Conservation (phyloP, 2,797 vertebrate species). For the Taeniopygia guttata region DNA sequence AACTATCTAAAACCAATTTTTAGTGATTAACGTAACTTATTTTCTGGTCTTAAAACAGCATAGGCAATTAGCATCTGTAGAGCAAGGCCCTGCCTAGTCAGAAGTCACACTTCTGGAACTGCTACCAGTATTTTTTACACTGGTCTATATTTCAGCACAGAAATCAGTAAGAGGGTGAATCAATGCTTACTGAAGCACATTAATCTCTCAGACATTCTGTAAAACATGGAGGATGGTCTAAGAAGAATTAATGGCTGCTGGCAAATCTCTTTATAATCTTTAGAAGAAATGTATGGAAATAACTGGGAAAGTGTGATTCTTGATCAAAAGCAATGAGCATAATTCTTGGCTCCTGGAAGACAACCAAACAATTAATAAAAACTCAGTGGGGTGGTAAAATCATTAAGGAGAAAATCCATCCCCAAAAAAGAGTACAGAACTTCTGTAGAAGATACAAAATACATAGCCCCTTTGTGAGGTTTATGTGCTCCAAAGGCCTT, state of each 20-base stretch:
- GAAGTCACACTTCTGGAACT: background rate
- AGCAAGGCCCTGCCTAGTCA: background rate
- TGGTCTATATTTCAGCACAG: background rate
- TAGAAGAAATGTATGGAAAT: background rate
- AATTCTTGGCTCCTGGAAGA: background rate
- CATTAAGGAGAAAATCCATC: background rate
- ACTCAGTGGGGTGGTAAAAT: background rate
- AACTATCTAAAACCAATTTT: conserved; percentile 6
- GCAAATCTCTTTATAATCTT: background rate
- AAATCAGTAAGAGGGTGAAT: background rate
- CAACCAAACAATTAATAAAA: background rate
- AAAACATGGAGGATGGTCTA: background rate
- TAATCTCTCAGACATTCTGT: background rate
- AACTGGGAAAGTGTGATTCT: background rate
- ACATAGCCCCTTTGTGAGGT: background rate
- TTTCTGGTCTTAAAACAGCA: background rate
- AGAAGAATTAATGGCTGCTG: background rate
- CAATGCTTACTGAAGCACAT: background rate
- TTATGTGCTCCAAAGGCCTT: background rate
- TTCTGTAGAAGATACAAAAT: background rate
- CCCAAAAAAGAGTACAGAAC: background rate
- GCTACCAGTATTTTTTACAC: background rate
- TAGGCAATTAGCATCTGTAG: background rate
- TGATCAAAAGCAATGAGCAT: background rate
- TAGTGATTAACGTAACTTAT: conserved; percentile 23